Evolutionary conservation across 2,113 vertebrate genomes (phyloP).

Genomic region (Potamarius usumacintae): DNA sequence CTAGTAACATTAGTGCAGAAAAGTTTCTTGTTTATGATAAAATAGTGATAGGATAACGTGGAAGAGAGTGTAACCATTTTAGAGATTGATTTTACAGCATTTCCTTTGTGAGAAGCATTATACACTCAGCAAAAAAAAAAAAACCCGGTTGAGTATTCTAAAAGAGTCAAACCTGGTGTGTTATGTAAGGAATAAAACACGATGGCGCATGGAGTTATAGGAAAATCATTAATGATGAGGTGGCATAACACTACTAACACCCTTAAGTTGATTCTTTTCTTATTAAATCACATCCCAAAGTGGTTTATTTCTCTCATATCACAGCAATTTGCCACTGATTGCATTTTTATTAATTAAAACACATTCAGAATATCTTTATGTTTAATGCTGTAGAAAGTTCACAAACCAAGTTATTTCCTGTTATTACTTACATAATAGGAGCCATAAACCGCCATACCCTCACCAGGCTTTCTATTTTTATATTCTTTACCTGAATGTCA

Average conservation of each 20-base stretch:
- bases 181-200: background rate
- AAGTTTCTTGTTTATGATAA: background rate
- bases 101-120: background rate
- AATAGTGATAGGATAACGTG: conserved; percentile 28
- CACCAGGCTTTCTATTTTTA: background rate
- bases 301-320: background rate
- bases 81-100: background rate
- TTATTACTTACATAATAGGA: background rate
- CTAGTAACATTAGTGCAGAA: background rate
- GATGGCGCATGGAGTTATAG: background rate
- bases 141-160: background rate
- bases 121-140: background rate
- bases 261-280: background rate
- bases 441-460: background rate
- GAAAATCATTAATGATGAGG: background rate
- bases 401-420: background rate
- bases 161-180: background rate
- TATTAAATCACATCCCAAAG: background rate
- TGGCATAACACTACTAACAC: background rate
- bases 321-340: background rate
- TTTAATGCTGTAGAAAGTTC: background rate
- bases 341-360: background rate
- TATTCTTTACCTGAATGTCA: background rate
- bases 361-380: background rate
- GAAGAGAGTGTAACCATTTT: conserved; percentile 6